A percentile compares a stretch with the other conserved stretches of the same genome.
Evolutionary conservation across 2,797 vertebrate species (phyloP).

Genomic region (Gobio occitaniae): DNA sequence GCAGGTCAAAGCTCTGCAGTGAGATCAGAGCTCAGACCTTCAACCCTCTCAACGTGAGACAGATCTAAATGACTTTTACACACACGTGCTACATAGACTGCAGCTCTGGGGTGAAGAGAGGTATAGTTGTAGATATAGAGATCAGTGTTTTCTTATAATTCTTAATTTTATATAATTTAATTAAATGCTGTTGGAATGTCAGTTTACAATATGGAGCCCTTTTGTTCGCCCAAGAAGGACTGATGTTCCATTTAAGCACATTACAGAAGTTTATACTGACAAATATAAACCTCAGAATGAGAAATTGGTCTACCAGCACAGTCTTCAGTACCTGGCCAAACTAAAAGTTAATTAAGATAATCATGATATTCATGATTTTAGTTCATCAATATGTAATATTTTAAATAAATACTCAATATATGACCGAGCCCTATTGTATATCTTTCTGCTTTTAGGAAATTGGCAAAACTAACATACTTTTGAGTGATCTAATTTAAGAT

Average conservation of each 20-base stretch:
- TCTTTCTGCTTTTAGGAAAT: not conserved
- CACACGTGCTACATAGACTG: not conserved
- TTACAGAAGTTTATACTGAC: not conserved
- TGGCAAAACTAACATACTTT: not conserved
- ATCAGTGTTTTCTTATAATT: too few relatives aligned
- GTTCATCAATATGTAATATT: not conserved
- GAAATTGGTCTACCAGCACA: not conserved
- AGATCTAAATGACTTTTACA: conserved; percentile 20
- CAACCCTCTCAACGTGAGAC: conserved; percentile 7
- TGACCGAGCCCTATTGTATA: not conserved
- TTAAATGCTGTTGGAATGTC: too few relatives aligned
- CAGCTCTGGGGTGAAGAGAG: not conserved
- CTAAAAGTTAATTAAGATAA: not conserved
- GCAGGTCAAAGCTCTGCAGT: conserved; percentile 1
- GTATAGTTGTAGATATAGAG: not conserved
- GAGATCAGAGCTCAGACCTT: conserved; percentile 30
- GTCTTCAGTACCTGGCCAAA: not conserved
- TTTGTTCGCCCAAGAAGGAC: not conserved
- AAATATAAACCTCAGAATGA: not conserved
- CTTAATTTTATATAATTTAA: not conserved
- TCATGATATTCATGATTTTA: not conserved
- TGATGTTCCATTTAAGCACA: not conserved
- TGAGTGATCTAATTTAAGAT: not conserved
- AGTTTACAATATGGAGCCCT: not conserved
- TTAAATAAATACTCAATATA: not conserved